phyloP scores from a whole-genome alignment of 2,113 vertebrate species.

The Ploceus nigricollis region DNA sequence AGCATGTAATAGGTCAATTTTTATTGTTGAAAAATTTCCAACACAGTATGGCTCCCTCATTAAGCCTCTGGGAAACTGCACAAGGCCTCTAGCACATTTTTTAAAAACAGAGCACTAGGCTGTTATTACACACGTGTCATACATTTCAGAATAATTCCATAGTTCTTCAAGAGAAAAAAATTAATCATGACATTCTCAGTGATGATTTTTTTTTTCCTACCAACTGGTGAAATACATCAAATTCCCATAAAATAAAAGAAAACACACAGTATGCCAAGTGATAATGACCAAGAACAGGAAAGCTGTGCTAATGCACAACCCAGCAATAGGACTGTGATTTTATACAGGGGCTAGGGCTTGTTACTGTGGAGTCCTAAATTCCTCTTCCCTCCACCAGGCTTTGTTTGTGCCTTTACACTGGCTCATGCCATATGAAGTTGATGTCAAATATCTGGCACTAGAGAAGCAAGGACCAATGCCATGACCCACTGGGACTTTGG shows the following conservation, averaged over 20 bases:
- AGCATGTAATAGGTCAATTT: slow-evolving; percentile 40
- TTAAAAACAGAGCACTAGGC: neutral
- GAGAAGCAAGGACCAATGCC: neutral
- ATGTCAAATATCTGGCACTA: neutral
- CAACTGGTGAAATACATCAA: slow-evolving; percentile 14
- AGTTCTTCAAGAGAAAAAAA: slow-evolving; percentile 37
- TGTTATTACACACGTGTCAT: slow-evolving; percentile 54
- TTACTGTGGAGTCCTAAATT: neutral
- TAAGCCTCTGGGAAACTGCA: slow-evolving; percentile 38
- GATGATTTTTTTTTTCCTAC: neutral
- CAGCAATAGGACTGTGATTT: neutral
- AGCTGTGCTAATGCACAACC: neutral
- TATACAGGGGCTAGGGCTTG: neutral
- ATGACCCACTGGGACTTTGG: neutral
- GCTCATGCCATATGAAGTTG: neutral
- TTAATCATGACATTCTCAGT: slow-evolving; percentile 12
- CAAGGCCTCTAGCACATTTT: slow-evolving; percentile 1
- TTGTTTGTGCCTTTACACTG: neutral
- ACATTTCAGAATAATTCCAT: slow-evolving; percentile 52
- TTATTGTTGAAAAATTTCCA: slow-evolving; percentile 55
- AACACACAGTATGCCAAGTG: neutral
- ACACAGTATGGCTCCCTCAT: slow-evolving; percentile 18
- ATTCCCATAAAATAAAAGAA: slow-evolving; percentile 29
- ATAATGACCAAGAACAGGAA: neutral
- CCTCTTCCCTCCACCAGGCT: neutral